Evolutionary conservation across 2,888 invertebrate genomes (phyloP), one percentile per base, ranked within the genome.

Genomic region (Endotricha flammealis): DNA sequence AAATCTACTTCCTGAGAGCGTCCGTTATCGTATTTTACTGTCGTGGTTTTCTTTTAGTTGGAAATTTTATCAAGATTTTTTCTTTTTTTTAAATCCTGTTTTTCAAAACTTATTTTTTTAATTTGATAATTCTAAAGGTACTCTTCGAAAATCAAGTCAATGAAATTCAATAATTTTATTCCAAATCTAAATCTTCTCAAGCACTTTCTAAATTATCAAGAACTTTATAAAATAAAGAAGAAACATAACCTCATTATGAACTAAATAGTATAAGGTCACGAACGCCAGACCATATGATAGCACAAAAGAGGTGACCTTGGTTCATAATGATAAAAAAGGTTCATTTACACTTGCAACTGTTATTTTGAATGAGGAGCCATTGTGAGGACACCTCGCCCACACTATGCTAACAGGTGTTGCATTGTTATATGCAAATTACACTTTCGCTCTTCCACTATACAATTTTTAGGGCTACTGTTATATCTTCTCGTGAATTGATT

Each of bases 381-480:
- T 80, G 83, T 82, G 65, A 66, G 63, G 64, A 66, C 67, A 64
- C 49, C 50, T 70, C 80, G 71, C 77, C 82, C 83, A 81, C 83
- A 78, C 55, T 56, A 47, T 28, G 56, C 61, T 68, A 74, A 75
- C 85, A 86, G 85, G 85, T 86, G 85, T 67, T 70, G 75, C 77
- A 82, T 86, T 86, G 85, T 85, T 81, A 65, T 72, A 85, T 86
- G 85, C 82, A 86, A 86, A 86, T 83, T 81, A 80, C 65, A 45
- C 85, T 85, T 80, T 86, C 85, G 67, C 75, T 86, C 66, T 83
- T 72, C 42, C 53, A 53, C 65, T 66, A 56, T 70, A 67, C 57
- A 59, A 57, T 71, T 78, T 76, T 71, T 79, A 73, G 70, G 66
- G 65, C 52, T 36, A 32, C 28, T 36, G 39, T 46, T 34, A 34